A percentile compares a stretch with the other conserved stretches of the same genome.
These are phyloP conservation scores for Polyommatus iphigenia DNA, from an alignment of 2,888 invertebrate species.

Conservation along the genomic window DNA sequence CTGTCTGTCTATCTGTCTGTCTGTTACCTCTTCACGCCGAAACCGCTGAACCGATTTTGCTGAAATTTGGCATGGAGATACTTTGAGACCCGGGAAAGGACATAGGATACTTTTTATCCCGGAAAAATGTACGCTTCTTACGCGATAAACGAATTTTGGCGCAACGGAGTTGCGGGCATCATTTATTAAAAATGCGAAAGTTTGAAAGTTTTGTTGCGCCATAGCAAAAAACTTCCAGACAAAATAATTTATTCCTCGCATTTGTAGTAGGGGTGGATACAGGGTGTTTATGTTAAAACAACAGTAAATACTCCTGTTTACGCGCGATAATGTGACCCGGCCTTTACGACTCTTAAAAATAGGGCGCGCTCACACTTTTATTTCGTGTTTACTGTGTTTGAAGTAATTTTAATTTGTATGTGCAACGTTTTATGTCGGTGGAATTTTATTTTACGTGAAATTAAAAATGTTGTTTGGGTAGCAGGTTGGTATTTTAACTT, in stretches of 20 bases:
- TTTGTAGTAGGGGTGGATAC: background rate
- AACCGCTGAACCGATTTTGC: too few relatives aligned
- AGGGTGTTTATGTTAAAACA: background rate
- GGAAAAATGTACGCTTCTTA: too few relatives aligned
- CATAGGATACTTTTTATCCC: too few relatives aligned
- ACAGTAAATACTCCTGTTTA: background rate
- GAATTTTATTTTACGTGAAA: background rate
- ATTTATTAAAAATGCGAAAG: too few relatives aligned
- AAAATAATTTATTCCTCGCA: background rate
- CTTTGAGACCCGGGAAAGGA: too few relatives aligned
- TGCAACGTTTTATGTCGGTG: background rate
- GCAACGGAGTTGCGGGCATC: too few relatives aligned
- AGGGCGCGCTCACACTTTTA: background rate
- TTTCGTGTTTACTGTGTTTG: background rate
- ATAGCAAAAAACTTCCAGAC: too few relatives aligned
- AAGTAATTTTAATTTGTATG: background rate
- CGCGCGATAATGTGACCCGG: conserved; percentile 4
- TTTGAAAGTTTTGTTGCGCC: too few relatives aligned
- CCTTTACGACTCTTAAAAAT: background rate
- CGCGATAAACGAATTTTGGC: too few relatives aligned
- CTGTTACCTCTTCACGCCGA: too few relatives aligned
- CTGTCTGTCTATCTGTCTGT: too few relatives aligned
- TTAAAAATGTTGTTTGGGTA: background rate
- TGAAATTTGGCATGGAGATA: too few relatives aligned
- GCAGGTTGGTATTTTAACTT: background rate